Evolutionary conservation across 2,113 vertebrate species (phyloP).

Genomic region (Aramus guarauna): DNA sequence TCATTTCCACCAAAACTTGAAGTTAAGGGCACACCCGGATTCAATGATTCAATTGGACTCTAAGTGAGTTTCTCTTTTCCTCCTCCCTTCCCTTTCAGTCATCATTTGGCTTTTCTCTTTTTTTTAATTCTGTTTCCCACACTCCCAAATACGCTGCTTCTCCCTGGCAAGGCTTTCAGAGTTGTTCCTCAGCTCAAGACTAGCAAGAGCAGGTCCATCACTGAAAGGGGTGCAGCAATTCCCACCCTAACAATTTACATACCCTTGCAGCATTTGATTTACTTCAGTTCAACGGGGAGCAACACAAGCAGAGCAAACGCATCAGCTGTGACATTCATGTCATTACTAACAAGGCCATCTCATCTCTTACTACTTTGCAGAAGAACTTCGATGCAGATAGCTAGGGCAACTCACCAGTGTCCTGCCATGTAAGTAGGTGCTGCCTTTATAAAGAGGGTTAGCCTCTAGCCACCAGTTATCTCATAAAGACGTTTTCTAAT

Average conservation of each 20-base stretch:
- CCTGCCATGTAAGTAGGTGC: neutral
- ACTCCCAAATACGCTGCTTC: neutral
- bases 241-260: neutral
- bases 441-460: neutral
- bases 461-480: constrained; percentile 38
- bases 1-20: neutral
- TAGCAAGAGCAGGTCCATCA: neutral
- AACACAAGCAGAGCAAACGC: neutral
- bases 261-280: neutral
- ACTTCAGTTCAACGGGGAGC: neutral
- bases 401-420: neutral
- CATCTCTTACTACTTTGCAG: constrained; percentile 23
- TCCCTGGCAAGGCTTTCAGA: neutral
- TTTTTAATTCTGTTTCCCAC: neutral
- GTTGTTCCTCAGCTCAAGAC: neutral
- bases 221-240: neutral
- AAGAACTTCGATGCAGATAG: neutral
- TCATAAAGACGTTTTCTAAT: constrained; percentile 63
- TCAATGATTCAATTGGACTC: neutral
- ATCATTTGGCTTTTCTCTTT: neutral
- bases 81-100: constrained; percentile 25
- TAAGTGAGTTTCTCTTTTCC: neutral
- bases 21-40: neutral
- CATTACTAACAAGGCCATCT: neutral
- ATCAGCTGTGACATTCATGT: neutral